phyloP scores from a whole-genome alignment of 2,113 vertebrate genomes.

The Tachysurus fulvidraco region DNA sequence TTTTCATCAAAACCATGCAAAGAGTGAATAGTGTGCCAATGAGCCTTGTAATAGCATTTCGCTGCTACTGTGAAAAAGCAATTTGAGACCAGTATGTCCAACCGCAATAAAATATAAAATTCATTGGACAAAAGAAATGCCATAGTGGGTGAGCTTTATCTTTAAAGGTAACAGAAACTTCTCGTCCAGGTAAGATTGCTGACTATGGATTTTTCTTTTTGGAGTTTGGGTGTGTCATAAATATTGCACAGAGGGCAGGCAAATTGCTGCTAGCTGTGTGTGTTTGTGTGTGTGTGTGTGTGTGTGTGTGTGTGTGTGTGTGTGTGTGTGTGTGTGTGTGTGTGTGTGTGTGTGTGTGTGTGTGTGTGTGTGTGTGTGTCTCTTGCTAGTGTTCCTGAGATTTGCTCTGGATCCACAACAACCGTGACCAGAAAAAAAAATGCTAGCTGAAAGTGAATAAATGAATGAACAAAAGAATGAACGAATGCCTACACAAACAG shows the following conservation, averaged over 20 bases:
- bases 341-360: neutral
- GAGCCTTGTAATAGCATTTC: constrained; percentile 39
- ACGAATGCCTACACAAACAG: neutral
- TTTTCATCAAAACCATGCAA: constrained; percentile 17
- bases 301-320: neutral
- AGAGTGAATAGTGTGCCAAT: constrained; percentile 27
- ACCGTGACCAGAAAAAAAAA: neutral
- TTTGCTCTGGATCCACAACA: neutral
- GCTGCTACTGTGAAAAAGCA: constrained; percentile 17
- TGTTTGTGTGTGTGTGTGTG: neutral
- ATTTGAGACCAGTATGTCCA: constrained; percentile 29
- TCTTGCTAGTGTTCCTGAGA: neutral
- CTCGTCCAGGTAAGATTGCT: neutral
- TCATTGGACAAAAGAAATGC: constrained; percentile 13
- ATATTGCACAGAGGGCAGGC: neutral
- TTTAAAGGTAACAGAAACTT: constrained; percentile 17
- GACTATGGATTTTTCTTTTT: neutral
- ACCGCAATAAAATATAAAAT: constrained; percentile 1
- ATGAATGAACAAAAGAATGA: neutral
- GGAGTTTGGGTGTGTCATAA: neutral
- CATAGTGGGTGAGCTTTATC: constrained; percentile 1
- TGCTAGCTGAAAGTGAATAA: neutral
- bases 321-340: neutral
- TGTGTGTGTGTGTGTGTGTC: neutral
- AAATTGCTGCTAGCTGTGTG: neutral